Conservation (phyloP, 2,888 invertebrate species). For the Alsophila aescularia region DNA sequence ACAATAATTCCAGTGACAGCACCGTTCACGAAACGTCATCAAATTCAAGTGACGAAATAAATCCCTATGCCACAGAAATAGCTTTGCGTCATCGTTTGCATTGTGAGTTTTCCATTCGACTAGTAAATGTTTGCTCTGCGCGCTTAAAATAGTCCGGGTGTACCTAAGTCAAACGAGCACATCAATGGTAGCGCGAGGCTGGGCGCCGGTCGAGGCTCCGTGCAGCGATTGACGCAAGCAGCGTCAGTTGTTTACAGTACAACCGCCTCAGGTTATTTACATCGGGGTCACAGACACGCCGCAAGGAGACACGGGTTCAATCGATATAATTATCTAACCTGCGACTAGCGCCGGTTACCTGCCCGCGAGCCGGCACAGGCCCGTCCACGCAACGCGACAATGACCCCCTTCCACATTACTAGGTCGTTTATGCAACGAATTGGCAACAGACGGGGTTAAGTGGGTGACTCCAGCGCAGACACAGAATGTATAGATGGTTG, state of each 20-base stretch:
- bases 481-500: constrained; percentile 66
- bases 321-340: constrained; percentile 77
- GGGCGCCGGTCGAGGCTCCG: constrained; percentile 34
- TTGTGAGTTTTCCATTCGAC: constrained; percentile 46
- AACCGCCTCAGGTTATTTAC: constrained; percentile 81
- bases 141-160: constrained; percentile 57
- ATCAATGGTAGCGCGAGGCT: constrained; percentile 56
- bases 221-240: constrained; percentile 76
- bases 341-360: constrained; percentile 57
- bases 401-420: constrained; percentile 77
- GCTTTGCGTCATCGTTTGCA: constrained; percentile 42
- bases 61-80: constrained; percentile 40
- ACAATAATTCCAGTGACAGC: constrained; percentile 12
- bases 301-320: constrained; percentile 77
- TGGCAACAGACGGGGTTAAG: constrained; percentile 63
- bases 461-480: constrained; percentile 65
- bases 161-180: constrained; percentile 52
- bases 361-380: constrained; percentile 34
- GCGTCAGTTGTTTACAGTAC: constrained; percentile 79
- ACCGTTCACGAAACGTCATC: constrained; percentile 16
- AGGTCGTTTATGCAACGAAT: constrained; percentile 81
- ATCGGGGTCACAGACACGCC: constrained; percentile 83
- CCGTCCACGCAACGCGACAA: constrained; percentile 70
- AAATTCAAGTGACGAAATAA: constrained; percentile 32
- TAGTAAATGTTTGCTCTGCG: constrained; percentile 49